Evolutionary conservation across 64 coral and sea anemone species (phyloP).

Genomic region (Montipora foliosa): DNA sequence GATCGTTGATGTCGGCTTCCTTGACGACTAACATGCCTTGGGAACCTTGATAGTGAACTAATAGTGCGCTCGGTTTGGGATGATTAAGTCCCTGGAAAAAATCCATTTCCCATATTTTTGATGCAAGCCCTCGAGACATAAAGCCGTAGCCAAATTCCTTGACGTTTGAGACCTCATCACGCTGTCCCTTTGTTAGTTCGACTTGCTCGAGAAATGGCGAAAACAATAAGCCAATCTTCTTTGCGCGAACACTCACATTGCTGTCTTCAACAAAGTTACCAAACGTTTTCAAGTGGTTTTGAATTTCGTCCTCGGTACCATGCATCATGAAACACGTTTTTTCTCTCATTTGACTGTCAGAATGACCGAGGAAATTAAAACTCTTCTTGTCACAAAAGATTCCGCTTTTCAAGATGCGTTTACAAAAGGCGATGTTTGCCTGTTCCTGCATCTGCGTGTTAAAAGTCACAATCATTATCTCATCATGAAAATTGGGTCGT

Average conservation of each 20-base stretch:
- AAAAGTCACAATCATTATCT: not conserved
- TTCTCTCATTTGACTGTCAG: conserved; percentile 48
- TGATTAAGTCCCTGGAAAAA: not conserved
- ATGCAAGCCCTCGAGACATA: conserved; percentile 69
- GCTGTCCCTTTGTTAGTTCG: conserved; percentile 6
- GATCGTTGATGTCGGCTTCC: not conserved
- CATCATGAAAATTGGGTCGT: not conserved
- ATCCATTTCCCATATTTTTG: conserved; percentile 6
- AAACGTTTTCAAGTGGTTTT: conserved; percentile 67
- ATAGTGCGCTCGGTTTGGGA: conserved; percentile 64
- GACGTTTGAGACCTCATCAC: not conserved
- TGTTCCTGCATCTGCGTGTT: not conserved
- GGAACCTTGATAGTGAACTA: conserved; percentile 76
- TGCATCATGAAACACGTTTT: conserved; percentile 78
- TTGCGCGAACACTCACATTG: conserved; percentile 42
- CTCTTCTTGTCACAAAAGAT: conserved; percentile 3
- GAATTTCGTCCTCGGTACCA: conserved; percentile 38
- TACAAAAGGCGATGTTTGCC: not conserved
- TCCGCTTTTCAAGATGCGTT: conserved; percentile 12
- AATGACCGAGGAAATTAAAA: conserved; percentile 56
- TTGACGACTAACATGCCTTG: conserved; percentile 51
- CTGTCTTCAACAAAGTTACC: conserved; percentile 61
- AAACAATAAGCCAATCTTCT: conserved; percentile 62
- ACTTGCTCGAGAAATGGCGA: conserved; percentile 51
- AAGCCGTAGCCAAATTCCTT: conserved; percentile 78